Conservation (phyloP, 1,140 invertebrate species). For the Tenebrio molitor region DNA sequence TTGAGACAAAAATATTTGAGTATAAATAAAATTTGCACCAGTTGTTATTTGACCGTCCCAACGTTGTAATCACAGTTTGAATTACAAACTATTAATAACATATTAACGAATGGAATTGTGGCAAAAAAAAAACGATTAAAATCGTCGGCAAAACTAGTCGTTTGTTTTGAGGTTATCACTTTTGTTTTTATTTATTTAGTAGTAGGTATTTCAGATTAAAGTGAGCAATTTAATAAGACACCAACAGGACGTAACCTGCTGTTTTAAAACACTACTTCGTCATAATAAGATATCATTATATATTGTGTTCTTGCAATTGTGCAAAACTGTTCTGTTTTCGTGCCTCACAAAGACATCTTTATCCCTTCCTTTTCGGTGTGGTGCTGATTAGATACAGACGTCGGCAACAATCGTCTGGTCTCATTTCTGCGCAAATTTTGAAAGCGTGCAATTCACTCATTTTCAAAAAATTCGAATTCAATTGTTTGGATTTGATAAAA, state of each 20-base stretch:
- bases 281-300: background rate
- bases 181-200: conserved; percentile 10
- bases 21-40: too few species aligned
- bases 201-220: conserved; percentile 31
- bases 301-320: conserved; percentile 11
- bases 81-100: too few species aligned
- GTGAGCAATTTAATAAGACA: background rate
- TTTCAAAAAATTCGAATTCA: background rate
- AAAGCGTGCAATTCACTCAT: background rate
- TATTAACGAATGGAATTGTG: too few species aligned
- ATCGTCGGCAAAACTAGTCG: too few species aligned
- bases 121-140: too few species aligned
- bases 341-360: background rate
- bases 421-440: background rate
- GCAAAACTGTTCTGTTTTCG: background rate
- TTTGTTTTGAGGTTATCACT: conserved; percentile 23
- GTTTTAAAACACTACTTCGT: background rate
- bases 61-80: too few species aligned
- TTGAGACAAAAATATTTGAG: too few species aligned
- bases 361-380: background rate
- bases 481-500: background rate
- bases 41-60: too few species aligned
- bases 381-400: background rate
- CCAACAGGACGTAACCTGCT: background rate
- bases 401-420: background rate